A percentile compares a stretch with the other conserved stretches of the same genome.
phyloP scores from a whole-genome alignment of 2,113 vertebrate species.

The Hypocryptadius cinnamomeus region DNA sequence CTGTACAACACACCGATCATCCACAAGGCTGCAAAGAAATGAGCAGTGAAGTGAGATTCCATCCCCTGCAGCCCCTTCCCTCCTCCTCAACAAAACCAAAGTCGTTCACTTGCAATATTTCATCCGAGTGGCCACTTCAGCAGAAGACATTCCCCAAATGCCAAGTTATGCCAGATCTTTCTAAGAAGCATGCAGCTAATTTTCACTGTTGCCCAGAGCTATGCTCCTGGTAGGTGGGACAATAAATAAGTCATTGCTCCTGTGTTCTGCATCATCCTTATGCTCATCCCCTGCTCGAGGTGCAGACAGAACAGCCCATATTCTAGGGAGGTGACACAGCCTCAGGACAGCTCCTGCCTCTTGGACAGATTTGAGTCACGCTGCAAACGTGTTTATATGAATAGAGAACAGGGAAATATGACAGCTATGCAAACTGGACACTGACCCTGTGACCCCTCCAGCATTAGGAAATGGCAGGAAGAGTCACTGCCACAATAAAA shows the following conservation, averaged over 20 bases:
- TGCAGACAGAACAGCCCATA: conserved; percentile 60
- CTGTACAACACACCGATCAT: conserved; percentile 96
- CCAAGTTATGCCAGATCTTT: conserved; percentile 39
- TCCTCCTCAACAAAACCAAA: background rate
- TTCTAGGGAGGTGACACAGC: conserved; percentile 48
- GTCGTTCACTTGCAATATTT: background rate
- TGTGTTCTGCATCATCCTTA: conserved; percentile 17
- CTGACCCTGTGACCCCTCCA: background rate
- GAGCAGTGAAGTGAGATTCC: background rate
- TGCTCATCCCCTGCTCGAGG: conserved; percentile 15
- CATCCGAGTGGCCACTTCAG: conserved; percentile 19
- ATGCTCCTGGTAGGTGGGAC: conserved; percentile 37
- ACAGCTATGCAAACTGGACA: background rate
- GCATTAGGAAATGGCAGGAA: background rate
- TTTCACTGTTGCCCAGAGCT: conserved; percentile 44
- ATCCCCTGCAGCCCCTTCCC: background rate
- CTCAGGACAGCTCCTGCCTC: conserved; percentile 36
- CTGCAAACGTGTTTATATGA: background rate
- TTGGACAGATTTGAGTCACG: conserved; percentile 43
- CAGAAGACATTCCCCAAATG: conserved; percentile 55
- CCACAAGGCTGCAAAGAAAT: conserved; percentile 83
- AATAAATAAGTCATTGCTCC: conserved; percentile 42
- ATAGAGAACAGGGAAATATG: background rate
- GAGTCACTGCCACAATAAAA: background rate
- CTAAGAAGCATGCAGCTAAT: conserved; percentile 35